Percentiles rank a stretch among this genome's conserved stretches.
These are phyloP conservation scores for Poliocrania exsul DNA, from an alignment of 2,797 vertebrate genomes.

Conservation along the genomic window DNA sequence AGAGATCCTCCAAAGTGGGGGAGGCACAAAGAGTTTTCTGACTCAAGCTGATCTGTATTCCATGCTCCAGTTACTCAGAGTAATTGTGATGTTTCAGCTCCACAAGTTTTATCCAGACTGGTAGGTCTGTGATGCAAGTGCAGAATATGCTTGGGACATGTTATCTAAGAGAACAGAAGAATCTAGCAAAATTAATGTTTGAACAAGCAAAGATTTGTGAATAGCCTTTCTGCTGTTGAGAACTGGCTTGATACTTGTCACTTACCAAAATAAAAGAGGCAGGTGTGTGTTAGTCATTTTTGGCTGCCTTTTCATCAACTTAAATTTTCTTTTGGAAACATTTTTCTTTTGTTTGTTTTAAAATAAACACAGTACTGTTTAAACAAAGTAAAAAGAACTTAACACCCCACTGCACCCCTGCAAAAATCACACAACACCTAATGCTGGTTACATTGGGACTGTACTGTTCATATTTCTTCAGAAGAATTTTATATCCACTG, in stretches of 20 bases:
- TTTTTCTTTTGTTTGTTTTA: background rate
- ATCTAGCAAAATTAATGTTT: background rate
- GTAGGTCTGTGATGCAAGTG: background rate
- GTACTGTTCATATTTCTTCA: background rate
- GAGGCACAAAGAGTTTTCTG: slow-evolving; percentile 62
- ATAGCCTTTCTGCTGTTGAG: background rate
- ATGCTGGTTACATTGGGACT: background rate
- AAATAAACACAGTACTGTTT: background rate
- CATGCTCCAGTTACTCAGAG: slow-evolving; percentile 43
- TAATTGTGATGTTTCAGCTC: slow-evolving; percentile 20
- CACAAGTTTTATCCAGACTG: background rate
- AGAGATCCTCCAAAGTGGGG: slow-evolving; percentile 34
- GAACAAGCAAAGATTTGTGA: background rate
- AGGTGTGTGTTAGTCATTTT: background rate
- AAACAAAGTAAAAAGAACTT: background rate
- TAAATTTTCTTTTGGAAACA: background rate
- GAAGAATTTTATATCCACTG: background rate
- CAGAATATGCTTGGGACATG: background rate
- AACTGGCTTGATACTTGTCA: background rate
- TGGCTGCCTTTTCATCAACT: background rate
- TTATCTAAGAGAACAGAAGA: background rate
- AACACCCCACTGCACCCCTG: too few relatives aligned
- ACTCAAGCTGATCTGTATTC: slow-evolving; percentile 55
- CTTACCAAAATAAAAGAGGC: background rate
- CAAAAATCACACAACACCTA: background rate